These are phyloP conservation scores for Amphipyra tragopoginis DNA, from an alignment of 2,888 invertebrate genomes.

Conservation along the genomic window DNA sequence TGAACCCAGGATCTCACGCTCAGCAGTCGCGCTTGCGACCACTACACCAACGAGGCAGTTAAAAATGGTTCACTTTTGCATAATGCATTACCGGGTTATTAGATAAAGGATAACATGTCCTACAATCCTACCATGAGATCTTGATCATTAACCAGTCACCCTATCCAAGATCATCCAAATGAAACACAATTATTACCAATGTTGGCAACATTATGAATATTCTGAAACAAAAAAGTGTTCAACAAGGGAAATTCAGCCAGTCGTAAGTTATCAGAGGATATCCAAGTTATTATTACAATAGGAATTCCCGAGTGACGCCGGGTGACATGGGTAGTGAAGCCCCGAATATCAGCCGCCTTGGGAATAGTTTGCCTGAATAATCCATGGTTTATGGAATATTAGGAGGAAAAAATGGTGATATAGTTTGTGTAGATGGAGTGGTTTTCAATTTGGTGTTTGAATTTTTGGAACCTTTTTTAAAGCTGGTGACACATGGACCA, in stretches of 20 bases:
- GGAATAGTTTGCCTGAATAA: slow-evolving; percentile 52
- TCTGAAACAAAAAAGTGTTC: slow-evolving; percentile 27
- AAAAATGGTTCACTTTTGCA: no score
- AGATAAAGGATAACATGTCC: no score
- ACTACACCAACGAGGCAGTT: no score
- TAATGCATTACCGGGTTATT: no score
- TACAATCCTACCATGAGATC: no score
- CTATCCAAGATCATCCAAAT: no score
- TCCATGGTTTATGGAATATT: slow-evolving; percentile 50
- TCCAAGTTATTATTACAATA: slow-evolving; percentile 53
- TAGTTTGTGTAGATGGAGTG: slow-evolving; percentile 10
- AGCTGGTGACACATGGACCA: background rate
- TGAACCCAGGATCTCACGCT: no score
- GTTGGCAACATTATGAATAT: slow-evolving; percentile 12
- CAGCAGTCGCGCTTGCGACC: no score
- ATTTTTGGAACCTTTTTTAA: slow-evolving; percentile 3
- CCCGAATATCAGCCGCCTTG: slow-evolving; percentile 51
- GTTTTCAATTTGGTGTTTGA: slow-evolving; percentile 22
- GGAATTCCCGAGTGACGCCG: slow-evolving; percentile 48
- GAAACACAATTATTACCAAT: background rate
- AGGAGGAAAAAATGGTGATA: slow-evolving; percentile 18
- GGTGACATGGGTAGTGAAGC: slow-evolving; percentile 57
- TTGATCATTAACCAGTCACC: no score
- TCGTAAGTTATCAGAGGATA: slow-evolving; percentile 41
- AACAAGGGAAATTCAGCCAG: slow-evolving; percentile 21